A percentile compares a stretch with the other conserved stretches of the same genome.
phyloP scores from a whole-genome alignment of 2,888 invertebrate genomes.

The Drosophila tanythrix region DNA sequence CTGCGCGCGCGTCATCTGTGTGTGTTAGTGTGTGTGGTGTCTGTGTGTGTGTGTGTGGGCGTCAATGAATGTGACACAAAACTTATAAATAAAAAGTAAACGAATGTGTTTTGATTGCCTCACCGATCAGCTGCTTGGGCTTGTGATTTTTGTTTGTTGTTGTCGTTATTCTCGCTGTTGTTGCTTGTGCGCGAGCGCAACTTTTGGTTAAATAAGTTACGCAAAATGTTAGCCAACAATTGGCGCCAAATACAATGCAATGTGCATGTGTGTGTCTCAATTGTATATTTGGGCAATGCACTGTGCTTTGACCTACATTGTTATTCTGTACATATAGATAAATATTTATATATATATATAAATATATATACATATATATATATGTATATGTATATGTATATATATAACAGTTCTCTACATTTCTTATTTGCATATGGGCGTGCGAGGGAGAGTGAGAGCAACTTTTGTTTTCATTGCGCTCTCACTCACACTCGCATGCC shows the following conservation, averaged over 20 bases:
- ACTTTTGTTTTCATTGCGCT: slow-evolving; percentile 49
- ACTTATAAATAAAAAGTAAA: slow-evolving; percentile 48
- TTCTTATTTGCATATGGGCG: not conserved
- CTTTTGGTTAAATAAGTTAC: slow-evolving; percentile 19
- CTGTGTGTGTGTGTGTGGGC: slow-evolving; percentile 40
- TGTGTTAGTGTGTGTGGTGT: slow-evolving; percentile 1
- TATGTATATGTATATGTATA: not conserved
- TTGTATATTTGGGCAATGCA: slow-evolving; percentile 53
- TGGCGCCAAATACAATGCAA: slow-evolving; percentile 29
- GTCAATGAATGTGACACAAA: slow-evolving; percentile 51
- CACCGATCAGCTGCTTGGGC: slow-evolving; percentile 29
- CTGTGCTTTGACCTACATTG: slow-evolving; percentile 58
- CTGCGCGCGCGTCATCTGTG: slow-evolving; percentile 59
- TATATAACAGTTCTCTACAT: slow-evolving; percentile 6
- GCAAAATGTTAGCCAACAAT: slow-evolving; percentile 39
- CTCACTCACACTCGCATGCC: slow-evolving; percentile 26
- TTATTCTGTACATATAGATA: slow-evolving; percentile 21
- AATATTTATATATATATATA: no score
- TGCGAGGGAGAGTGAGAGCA: slow-evolving; percentile 15
- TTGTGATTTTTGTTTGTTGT: slow-evolving; percentile 14
- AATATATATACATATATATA: not conserved
- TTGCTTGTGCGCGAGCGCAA: slow-evolving; percentile 45
- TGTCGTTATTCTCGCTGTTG: slow-evolving; percentile 5
- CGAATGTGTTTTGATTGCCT: slow-evolving; percentile 34
- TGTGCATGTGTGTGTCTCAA: slow-evolving; percentile 27